Percentiles rank a stretch among this genome's conserved stretches.
These are phyloP conservation scores for Pogonomyrmex californicus DNA, from an alignment of 1,140 invertebrate species.

Conservation along the genomic window DNA sequence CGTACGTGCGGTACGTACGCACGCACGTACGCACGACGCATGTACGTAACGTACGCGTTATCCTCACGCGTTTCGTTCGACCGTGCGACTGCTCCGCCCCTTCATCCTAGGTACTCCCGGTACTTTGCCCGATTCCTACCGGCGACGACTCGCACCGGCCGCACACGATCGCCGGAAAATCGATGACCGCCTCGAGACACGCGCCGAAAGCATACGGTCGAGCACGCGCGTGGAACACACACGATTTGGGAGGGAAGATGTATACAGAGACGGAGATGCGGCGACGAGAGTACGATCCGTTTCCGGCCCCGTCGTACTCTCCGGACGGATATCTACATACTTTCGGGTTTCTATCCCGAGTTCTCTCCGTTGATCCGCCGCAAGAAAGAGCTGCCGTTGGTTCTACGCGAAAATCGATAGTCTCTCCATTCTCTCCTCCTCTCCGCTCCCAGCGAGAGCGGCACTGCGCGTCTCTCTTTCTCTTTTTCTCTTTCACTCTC, in stretches of 20 bases:
- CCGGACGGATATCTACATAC: constrained; percentile 17
- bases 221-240: constrained; percentile 32
- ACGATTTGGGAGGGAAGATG: not conserved
- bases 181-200: constrained; percentile 34
- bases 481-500: no score
- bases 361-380: not conserved
- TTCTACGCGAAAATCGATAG: constrained; percentile 38
- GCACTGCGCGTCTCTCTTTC: no score
- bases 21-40: not conserved
- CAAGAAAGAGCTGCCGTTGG: not conserved
- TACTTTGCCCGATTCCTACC: not conserved
- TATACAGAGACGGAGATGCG: not conserved
- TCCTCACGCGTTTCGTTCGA: not conserved
- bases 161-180: constrained; percentile 31
- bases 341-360: not conserved
- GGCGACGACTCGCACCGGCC: not conserved
- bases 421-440: constrained; percentile 5
- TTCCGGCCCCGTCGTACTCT: not conserved
- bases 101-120: constrained; percentile 6
- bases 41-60: not conserved
- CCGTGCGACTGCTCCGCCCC: not conserved
- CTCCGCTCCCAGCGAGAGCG: not conserved
- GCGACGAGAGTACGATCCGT: not conserved
- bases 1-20: constrained; percentile 30
- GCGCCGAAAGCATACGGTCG: constrained; percentile 53